phyloP scores from a whole-genome alignment of 2,113 vertebrate genomes.

The Epinephelus fuscoguttatus region DNA sequence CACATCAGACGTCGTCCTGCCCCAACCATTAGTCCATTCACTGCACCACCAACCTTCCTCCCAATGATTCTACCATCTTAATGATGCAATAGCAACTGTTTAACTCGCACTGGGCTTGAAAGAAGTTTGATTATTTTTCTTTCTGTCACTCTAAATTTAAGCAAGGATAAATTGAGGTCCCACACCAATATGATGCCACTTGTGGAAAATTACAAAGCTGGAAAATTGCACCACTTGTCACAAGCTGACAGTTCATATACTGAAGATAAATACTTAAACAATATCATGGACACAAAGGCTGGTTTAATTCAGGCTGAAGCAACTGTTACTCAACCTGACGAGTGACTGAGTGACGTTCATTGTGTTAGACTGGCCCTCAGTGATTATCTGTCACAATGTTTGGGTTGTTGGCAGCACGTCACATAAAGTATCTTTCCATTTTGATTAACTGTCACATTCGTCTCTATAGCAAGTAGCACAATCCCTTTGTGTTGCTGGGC shows the following conservation, averaged over 20 bases:
- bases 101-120: conserved; percentile 1
- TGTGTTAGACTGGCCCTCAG: conserved; percentile 12
- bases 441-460: conserved; percentile 48
- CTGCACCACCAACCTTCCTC: neutral
- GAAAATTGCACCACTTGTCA: conserved; percentile 17
- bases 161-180: conserved; percentile 3
- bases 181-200: neutral
- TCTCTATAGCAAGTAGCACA: conserved; percentile 14
- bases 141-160: conserved; percentile 10
- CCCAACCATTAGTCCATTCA: neutral
- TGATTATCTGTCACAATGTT: conserved; percentile 60
- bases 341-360: conserved; percentile 45
- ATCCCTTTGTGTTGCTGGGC: neutral
- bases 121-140: conserved; percentile 18
- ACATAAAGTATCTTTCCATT: conserved; percentile 37
- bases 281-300: neutral
- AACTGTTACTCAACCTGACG: conserved; percentile 22
- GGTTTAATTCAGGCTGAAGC: conserved; percentile 25
- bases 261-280: conserved; percentile 21
- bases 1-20: neutral
- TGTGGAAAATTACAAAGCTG: conserved; percentile 25
- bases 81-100: neutral
- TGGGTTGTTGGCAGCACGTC: conserved; percentile 32
- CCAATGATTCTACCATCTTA: neutral
- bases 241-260: conserved; percentile 27